Evolutionary conservation across 1,140 invertebrate species (phyloP).

Genomic region (Heliothis virescens): DNA sequence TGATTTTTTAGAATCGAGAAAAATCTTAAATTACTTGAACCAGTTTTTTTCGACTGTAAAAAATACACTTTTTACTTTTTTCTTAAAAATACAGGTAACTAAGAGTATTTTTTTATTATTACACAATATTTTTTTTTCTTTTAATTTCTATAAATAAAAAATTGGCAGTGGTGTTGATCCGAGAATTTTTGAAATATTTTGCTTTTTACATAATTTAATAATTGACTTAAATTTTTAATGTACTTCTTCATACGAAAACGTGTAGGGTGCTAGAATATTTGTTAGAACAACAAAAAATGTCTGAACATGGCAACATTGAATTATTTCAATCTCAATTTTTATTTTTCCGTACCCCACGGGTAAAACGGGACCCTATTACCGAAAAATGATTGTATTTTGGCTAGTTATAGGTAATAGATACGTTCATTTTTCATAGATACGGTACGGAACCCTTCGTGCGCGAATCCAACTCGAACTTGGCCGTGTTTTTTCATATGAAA

Average conservation of each 20-base stretch:
- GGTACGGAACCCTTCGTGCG: too few species aligned
- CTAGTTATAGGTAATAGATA: too few species aligned
- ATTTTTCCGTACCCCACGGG: too few species aligned
- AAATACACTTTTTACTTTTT: slow-evolving; percentile 10
- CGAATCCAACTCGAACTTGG: too few species aligned
- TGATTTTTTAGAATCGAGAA: slow-evolving; percentile 36
- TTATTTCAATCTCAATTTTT: neutral
- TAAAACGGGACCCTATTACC: too few species aligned
- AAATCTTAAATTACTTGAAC: neutral
- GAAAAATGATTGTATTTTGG: too few species aligned
- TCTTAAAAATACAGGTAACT: slow-evolving; percentile 60
- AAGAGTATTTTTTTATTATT: slow-evolving; percentile 59
- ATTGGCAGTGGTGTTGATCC: slow-evolving; percentile 63
- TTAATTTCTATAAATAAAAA: slow-evolving; percentile 53
- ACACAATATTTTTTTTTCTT: slow-evolving; percentile 29
- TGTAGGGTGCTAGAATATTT: slow-evolving; percentile 43
- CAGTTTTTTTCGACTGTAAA: slow-evolving; percentile 6
- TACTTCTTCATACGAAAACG: slow-evolving; percentile 51
- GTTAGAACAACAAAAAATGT: neutral
- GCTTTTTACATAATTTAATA: slow-evolving; percentile 39
- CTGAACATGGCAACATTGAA: slow-evolving; percentile 29
- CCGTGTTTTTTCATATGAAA: too few species aligned
- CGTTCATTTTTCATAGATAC: too few species aligned
- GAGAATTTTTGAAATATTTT: neutral
- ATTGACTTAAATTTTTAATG: slow-evolving; percentile 43